Evolutionary conservation across 1,140 invertebrate species (phyloP).

Genomic region (Eriocheir sinensis): DNA sequence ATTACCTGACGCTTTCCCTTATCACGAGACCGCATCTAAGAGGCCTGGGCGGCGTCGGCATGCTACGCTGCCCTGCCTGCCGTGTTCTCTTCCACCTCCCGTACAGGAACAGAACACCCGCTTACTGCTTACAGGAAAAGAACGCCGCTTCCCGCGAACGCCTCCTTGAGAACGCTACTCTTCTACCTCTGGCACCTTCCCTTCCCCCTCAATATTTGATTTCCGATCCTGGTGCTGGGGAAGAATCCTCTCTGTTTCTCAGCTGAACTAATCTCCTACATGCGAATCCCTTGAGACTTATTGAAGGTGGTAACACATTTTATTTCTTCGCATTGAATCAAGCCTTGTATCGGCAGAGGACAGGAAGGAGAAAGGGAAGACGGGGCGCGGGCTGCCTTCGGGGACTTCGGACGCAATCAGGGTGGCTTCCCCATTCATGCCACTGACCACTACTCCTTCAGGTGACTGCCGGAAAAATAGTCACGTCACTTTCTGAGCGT

Average conservation of each 20-base stretch:
- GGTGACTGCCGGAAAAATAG: conserved; percentile 19
- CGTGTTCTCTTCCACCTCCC: not conserved
- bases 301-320: not conserved
- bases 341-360: not conserved
- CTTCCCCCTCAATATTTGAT: conserved; percentile 73
- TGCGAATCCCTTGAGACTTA: not conserved
- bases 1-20: conserved; percentile 55
- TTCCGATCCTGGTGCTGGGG: conserved; percentile 66
- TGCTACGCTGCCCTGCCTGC: conserved; percentile 18
- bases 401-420: conserved; percentile 34
- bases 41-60: not conserved
- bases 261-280: not conserved
- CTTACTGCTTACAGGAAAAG: not conserved
- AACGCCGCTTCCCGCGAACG: not conserved
- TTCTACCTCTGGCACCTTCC: conserved; percentile 71
- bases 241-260: conserved; percentile 16
- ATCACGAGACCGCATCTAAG: not conserved
- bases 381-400: not conserved
- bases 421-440: conserved; percentile 55
- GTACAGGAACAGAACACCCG: not conserved
- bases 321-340: not conserved
- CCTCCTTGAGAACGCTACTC: conserved; percentile 1
- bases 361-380: not conserved
- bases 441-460: conserved; percentile 45
- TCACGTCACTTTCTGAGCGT: conserved; percentile 17